These are phyloP conservation scores for Ochotona curzoniae DNA, from an alignment of 2,113 vertebrate species.

Conservation along the genomic window DNA sequence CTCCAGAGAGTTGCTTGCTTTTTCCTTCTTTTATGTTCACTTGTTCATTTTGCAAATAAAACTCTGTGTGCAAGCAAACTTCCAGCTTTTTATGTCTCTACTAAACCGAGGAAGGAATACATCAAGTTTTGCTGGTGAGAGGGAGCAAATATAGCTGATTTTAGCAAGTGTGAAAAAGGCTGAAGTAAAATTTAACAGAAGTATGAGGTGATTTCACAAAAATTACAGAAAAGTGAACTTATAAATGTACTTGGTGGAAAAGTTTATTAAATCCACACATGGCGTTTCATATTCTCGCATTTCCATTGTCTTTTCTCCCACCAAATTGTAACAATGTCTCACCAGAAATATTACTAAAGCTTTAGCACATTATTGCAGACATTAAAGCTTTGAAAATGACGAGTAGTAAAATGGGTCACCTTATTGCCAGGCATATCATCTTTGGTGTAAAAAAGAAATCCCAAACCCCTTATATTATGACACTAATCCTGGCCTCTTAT, in stretches of 20 bases:
- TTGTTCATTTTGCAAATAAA: too few relatives aligned
- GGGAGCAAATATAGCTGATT: not conserved
- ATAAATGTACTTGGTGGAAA: too few relatives aligned
- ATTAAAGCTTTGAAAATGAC: not conserved
- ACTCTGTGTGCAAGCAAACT: too few relatives aligned
- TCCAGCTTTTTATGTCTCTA: too few relatives aligned
- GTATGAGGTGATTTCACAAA: too few relatives aligned
- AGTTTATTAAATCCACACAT: too few relatives aligned
- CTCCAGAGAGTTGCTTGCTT: too few relatives aligned
- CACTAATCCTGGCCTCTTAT: not conserved
- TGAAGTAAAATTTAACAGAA: not conserved
- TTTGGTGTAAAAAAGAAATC: not conserved
- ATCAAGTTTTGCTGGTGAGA: too few relatives aligned
- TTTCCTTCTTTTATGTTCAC: too few relatives aligned
- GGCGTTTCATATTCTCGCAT: not conserved
- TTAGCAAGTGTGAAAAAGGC: not conserved
- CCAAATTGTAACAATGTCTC: not conserved
- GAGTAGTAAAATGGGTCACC: not conserved
- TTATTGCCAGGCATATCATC: not conserved
- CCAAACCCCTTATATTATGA: not conserved
- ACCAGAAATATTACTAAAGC: not conserved
- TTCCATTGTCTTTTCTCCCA: not conserved
- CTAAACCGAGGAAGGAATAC: too few relatives aligned
- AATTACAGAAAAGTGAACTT: too few relatives aligned
- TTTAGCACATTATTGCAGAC: not conserved